Conservation (phyloP, 2,888 invertebrate species). For the Tribolium freemani region DNA sequence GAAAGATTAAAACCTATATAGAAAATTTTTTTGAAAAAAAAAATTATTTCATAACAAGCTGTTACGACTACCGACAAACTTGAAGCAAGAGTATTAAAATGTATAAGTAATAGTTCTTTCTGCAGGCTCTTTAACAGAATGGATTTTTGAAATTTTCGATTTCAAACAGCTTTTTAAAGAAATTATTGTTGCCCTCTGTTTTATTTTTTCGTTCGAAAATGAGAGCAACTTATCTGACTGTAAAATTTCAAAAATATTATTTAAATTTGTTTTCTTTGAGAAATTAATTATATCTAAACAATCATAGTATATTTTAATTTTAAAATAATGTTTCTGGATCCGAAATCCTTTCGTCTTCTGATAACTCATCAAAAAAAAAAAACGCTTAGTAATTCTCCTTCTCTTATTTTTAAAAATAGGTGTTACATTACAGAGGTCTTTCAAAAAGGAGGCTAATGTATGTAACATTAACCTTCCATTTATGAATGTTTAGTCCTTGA, state of each 20-base stretch:
- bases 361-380: constrained; percentile 53
- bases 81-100: constrained; percentile 43
- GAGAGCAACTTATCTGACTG: constrained; percentile 54
- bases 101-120: too few species aligned
- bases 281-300: constrained; percentile 48
- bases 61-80: constrained; percentile 51
- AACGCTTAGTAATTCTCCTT: background rate
- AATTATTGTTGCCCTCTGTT: constrained; percentile 35
- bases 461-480: too few species aligned
- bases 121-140: constrained; percentile 46
- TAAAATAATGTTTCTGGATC: constrained; percentile 47
- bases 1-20: too few species aligned
- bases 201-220: constrained; percentile 51
- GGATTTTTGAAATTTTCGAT: constrained; percentile 49
- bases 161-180: constrained; percentile 43
- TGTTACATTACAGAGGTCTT: too few species aligned
- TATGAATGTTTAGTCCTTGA: too few species aligned
- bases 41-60: too few species aligned
- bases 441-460: too few species aligned
- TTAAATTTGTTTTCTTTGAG: background rate
- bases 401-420: constrained; percentile 18
- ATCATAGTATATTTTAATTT: constrained; percentile 45
- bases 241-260: too few species aligned
- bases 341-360: constrained; percentile 47
- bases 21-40: too few species aligned